These are phyloP conservation scores for Atta colombica DNA, from an alignment of 1,140 invertebrate genomes.

Conservation along the genomic window DNA sequence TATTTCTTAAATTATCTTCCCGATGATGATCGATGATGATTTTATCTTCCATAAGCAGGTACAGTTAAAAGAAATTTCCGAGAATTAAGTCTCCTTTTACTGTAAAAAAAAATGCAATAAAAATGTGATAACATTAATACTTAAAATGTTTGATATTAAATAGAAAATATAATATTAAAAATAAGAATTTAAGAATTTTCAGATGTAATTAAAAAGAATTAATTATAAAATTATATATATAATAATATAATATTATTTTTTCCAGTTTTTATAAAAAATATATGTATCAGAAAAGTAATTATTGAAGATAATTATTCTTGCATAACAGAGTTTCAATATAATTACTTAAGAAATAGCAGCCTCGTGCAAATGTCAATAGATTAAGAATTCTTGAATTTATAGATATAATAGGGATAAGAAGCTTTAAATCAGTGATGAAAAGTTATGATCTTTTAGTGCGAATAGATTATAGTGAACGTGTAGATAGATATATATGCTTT, in stretches of 20 bases:
- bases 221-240: not conserved
- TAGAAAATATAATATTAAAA: not conserved
- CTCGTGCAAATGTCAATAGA: not conserved
- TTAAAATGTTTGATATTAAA: not conserved
- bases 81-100: not conserved
- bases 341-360: not conserved
- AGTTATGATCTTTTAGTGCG: not conserved
- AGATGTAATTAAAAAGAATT: not conserved
- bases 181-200: not conserved
- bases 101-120: not conserved
- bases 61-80: not conserved
- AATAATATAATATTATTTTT: not conserved
- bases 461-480: constrained; percentile 7
- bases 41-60: not conserved
- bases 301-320: not conserved
- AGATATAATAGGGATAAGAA: not conserved
- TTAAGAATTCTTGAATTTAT: not conserved
- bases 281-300: not conserved
- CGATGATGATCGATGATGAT: not conserved
- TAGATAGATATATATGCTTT: not conserved
- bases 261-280: not conserved
- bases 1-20: not conserved
- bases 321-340: no score
- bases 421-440: not conserved
- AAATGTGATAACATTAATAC: not conserved